These are phyloP conservation scores for Pongo pygmaeus DNA, from an alignment of 2,113 vertebrate genomes.

Conservation along the genomic window DNA sequence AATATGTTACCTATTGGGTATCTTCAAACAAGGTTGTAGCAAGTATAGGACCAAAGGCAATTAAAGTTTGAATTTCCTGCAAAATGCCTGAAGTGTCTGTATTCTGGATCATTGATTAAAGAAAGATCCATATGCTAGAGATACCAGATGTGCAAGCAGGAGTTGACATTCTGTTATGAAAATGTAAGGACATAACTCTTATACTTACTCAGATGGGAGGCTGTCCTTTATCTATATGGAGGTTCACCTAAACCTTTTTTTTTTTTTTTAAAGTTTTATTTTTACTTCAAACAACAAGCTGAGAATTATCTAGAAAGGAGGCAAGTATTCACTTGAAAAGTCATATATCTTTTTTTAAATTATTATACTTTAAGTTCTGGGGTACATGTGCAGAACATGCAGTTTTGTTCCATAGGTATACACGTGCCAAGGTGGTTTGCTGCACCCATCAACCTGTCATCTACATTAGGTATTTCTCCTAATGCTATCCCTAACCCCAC, in stretches of 20 bases:
- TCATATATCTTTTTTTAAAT: neutral
- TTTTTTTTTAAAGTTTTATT: neutral
- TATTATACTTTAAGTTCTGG: no score
- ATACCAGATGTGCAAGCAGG: constrained; percentile 18
- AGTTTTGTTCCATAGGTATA: no score
- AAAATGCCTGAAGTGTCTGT: constrained; percentile 53
- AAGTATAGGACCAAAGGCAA: constrained; percentile 57
- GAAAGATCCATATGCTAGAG: constrained; percentile 37
- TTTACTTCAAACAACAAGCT: neutral
- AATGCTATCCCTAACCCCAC: no score
- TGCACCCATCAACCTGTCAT: no score
- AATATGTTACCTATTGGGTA: neutral
- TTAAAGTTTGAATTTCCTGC: constrained; percentile 46
- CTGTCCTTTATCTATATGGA: neutral
- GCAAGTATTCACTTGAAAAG: neutral
- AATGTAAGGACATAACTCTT: constrained; percentile 45
- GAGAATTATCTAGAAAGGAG: neutral
- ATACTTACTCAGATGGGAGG: neutral
- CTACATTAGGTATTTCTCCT: no score
- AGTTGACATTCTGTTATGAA: constrained; percentile 39
- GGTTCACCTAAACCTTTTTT: neutral
- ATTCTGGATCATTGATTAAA: constrained; percentile 47
- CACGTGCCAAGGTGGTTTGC: no score
- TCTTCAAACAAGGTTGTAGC: constrained; percentile 22
- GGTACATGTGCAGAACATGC: no score